Conservation (phyloP, 2,113 vertebrate species). For the Poeciliopsis prolifica region DNA sequence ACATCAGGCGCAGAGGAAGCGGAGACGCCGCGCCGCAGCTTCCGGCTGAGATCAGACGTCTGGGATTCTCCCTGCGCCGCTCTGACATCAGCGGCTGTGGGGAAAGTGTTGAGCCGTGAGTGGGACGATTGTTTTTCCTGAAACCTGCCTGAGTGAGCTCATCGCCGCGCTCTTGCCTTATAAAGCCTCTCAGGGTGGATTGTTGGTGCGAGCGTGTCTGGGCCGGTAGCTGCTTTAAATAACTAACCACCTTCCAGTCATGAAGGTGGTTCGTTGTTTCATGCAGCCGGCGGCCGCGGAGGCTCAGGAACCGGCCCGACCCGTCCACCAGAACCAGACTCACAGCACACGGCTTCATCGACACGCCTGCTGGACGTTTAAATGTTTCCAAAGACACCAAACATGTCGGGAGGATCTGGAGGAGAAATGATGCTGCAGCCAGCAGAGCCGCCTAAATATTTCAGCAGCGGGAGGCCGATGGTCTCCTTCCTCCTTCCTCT, state of each 20-base stretch:
- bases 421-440: neutral
- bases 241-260: slow-evolving; percentile 54
- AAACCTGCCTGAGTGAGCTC: slow-evolving; percentile 44
- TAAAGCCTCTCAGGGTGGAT: slow-evolving; percentile 46
- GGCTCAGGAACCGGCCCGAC: slow-evolving; percentile 22
- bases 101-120: slow-evolving; percentile 29
- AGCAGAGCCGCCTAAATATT: neutral
- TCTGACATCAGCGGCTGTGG: slow-evolving; percentile 44
- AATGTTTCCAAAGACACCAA: slow-evolving; percentile 8
- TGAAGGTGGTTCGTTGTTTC: neutral
- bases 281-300: neutral
- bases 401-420: slow-evolving; percentile 1
- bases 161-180: slow-evolving; percentile 42
- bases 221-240: slow-evolving; percentile 53
- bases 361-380: neutral
- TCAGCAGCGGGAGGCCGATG: neutral
- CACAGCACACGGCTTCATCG: slow-evolving; percentile 17
- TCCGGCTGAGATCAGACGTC: slow-evolving; percentile 53
- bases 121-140: slow-evolving; percentile 1
- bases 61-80: slow-evolving; percentile 58
- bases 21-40: slow-evolving; percentile 16
- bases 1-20: slow-evolving; percentile 45
- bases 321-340: too few species aligned
- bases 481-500: neutral
- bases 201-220: slow-evolving; percentile 31